Evolutionary conservation across 1,140 invertebrate genomes (phyloP).

Genomic region (Drosophila ohnishii): DNA sequence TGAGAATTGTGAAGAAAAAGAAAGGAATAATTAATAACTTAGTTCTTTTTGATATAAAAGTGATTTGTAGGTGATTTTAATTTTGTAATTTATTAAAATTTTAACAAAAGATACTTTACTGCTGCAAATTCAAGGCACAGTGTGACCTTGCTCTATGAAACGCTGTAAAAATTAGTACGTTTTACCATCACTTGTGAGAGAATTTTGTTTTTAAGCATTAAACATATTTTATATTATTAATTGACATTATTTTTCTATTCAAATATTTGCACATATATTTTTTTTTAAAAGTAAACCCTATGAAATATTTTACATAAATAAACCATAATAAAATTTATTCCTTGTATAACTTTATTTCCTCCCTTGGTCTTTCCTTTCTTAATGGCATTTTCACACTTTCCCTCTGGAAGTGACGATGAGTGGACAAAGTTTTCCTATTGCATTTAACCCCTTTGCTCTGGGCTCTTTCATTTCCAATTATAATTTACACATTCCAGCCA

Average conservation of each 20-base stretch:
- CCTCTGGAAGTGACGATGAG: slow-evolving; percentile 11
- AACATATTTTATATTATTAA: neutral
- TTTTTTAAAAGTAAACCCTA: neutral
- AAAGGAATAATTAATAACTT: neutral
- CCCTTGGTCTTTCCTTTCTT: neutral
- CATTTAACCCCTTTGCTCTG: slow-evolving; percentile 14
- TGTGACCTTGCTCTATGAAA: neutral
- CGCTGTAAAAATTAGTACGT: neutral
- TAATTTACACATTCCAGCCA: slow-evolving; percentile 76
- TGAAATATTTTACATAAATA: neutral
- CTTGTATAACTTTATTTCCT: neutral
- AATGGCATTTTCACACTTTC: slow-evolving; percentile 17
- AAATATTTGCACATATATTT: too few relatives aligned
- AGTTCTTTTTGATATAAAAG: neutral
- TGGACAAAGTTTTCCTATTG: slow-evolving; percentile 34
- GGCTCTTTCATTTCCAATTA: slow-evolving; percentile 64
- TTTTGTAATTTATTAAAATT: neutral
- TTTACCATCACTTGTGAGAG: neutral
- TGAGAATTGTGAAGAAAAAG: fast-evolving
- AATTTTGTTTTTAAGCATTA: neutral
- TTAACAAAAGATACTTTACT: neutral
- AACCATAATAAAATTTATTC: neutral
- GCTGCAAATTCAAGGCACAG: neutral
- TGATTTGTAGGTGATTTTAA: neutral
- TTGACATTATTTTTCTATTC: neutral